These are phyloP conservation scores for Leptocoma aspasia DNA, from an alignment of 2,113 vertebrate genomes.

Conservation along the genomic window DNA sequence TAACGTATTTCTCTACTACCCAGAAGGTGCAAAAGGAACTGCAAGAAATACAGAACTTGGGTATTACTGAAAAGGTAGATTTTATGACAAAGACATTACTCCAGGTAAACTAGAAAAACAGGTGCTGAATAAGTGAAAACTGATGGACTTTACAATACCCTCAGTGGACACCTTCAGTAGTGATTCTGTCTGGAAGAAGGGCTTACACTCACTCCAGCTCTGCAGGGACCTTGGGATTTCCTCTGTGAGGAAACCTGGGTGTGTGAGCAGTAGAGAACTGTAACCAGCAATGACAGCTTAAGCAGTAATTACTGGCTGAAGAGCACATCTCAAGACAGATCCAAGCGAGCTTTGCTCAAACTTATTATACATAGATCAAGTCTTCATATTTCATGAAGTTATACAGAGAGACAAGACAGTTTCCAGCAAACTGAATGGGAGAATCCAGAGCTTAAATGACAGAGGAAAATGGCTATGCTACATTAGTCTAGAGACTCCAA, in stretches of 20 bases:
- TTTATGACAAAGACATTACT: background rate
- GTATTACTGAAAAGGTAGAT: background rate
- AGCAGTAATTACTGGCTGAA: background rate
- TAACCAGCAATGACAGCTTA: background rate
- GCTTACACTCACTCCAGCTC: background rate
- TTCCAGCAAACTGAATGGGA: background rate
- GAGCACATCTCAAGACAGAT: background rate
- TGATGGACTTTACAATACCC: background rate
- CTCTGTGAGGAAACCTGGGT: background rate
- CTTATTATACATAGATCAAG: background rate
- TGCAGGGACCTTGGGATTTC: background rate
- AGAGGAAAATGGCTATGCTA: background rate
- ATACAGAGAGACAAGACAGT: background rate
- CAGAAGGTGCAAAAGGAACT: background rate
- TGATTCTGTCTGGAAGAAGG: background rate
- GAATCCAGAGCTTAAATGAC: background rate
- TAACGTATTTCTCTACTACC: background rate
- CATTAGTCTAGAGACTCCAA: background rate
- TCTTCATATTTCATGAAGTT: background rate
- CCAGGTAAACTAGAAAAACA: background rate
- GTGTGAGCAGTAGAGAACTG: background rate
- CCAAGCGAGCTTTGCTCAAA: background rate
- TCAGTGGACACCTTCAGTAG: background rate
- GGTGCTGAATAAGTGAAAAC: background rate
- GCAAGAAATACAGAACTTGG: background rate